These are phyloP conservation scores for Pseudopodoces humilis DNA, from an alignment of 2,113 vertebrate species.

Conservation along the genomic window DNA sequence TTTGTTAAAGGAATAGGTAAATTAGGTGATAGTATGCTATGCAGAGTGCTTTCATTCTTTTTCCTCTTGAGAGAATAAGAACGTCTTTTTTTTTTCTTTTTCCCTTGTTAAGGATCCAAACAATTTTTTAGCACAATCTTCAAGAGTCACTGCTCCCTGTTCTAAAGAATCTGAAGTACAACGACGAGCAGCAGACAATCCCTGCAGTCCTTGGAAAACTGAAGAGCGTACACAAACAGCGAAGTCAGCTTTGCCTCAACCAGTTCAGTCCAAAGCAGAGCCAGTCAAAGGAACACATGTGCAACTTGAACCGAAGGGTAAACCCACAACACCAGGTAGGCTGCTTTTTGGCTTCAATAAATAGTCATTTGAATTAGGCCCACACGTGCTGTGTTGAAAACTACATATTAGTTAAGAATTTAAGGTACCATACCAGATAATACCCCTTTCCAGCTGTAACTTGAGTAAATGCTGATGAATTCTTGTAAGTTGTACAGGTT, in stretches of 20 bases:
- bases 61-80: neutral
- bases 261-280: constrained; percentile 61
- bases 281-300: constrained; percentile 69
- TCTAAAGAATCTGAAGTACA: constrained; percentile 60
- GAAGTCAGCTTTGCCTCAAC: constrained; percentile 13
- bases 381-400: neutral
- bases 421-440: neutral
- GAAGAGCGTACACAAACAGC: constrained; percentile 5
- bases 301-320: constrained; percentile 71
- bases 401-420: neutral
- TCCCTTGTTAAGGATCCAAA: neutral
- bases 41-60: neutral
- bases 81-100: neutral
- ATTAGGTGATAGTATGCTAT: neutral
- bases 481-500: neutral
- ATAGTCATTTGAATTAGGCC: neutral
- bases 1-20: neutral
- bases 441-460: neutral
- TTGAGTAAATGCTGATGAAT: neutral
- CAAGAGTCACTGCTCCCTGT: neutral
- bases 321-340: constrained; percentile 79
- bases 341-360: neutral
- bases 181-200: neutral
- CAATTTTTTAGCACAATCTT: constrained; percentile 15
- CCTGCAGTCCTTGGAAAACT: constrained; percentile 54